These are phyloP conservation scores for Oxyteleia sp. DNA, from an alignment of 2,888 invertebrate species.

Conservation along the genomic window DNA sequence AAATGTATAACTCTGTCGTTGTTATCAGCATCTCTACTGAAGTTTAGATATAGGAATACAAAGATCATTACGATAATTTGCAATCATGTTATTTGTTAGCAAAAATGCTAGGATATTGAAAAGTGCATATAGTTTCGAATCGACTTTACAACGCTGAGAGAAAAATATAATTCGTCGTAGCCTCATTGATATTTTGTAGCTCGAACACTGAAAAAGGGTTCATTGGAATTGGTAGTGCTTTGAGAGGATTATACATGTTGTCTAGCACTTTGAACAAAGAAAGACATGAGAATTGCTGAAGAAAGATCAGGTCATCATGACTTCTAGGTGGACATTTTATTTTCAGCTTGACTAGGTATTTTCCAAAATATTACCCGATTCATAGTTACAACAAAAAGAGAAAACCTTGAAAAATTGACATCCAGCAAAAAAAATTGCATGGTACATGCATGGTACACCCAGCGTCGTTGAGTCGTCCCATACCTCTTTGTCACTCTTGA, in stretches of 20 bases:
- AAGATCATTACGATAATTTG: slow-evolving; percentile 27
- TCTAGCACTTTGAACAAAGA: not conserved
- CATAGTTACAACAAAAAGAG: too few relatives aligned
- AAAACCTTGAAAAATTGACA: too few relatives aligned
- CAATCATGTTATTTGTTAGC: slow-evolving; percentile 10
- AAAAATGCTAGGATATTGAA: slow-evolving; percentile 14
- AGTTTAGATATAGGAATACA: slow-evolving; percentile 48
- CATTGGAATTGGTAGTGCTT: not conserved
- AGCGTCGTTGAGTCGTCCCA: too few relatives aligned
- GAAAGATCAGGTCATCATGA: not conserved
- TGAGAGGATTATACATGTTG: not conserved
- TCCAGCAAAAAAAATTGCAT: too few relatives aligned
- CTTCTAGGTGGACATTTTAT: not conserved
- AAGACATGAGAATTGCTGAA: not conserved
- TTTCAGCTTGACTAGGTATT: too few relatives aligned
- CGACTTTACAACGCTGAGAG: slow-evolving; percentile 56
- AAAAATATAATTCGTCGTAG: slow-evolving; percentile 41
- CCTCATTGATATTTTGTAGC: slow-evolving; percentile 62
- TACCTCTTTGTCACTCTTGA: too few relatives aligned
- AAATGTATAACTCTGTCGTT: slow-evolving; percentile 45
- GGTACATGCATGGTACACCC: too few relatives aligned
- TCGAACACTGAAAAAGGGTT: slow-evolving; percentile 33
- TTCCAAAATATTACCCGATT: too few relatives aligned
- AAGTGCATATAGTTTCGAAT: slow-evolving; percentile 37
- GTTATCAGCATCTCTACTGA: slow-evolving; percentile 57